Conservation (phyloP, 1,140 invertebrate species). For the Acromyrmex heyeri region DNA sequence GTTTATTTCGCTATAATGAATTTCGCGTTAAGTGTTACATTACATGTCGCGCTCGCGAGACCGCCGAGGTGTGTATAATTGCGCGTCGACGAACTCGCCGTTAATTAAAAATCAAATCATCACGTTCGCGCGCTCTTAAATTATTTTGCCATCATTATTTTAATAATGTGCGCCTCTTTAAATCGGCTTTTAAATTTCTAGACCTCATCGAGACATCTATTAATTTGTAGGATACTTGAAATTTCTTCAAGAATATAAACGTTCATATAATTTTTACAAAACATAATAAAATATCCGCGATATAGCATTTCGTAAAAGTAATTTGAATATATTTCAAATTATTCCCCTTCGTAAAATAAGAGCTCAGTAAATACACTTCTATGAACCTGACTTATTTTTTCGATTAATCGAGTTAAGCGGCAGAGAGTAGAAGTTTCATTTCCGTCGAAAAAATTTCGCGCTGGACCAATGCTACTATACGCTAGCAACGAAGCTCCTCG, state of each 20-base stretch:
- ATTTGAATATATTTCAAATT: not conserved
- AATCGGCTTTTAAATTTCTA: conserved; percentile 25
- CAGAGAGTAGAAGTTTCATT: conserved; percentile 57
- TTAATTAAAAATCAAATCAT: conserved; percentile 64
- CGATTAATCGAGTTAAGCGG: conserved; percentile 62
- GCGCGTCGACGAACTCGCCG: conserved; percentile 44
- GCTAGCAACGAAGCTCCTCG: conserved; percentile 46
- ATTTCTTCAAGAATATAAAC: not conserved
- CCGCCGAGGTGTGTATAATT: conserved; percentile 56
- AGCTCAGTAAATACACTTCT: conserved; percentile 45
- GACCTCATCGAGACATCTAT: not conserved
- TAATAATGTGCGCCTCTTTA: not conserved
- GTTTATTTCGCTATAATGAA: conserved; percentile 59
- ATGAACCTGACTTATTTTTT: conserved; percentile 45
- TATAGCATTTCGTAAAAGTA: not conserved
- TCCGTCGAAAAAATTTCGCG: conserved; percentile 62
- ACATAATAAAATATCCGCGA: not conserved
- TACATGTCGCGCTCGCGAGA: conserved; percentile 45
- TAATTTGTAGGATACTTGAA: not conserved
- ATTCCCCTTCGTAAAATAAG: conserved; percentile 21
- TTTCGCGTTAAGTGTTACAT: conserved; percentile 61
- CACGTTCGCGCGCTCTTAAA: conserved; percentile 47
- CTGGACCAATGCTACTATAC: conserved; percentile 9
- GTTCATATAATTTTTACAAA: not conserved
- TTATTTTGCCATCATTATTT: conserved; percentile 49